Evolutionary conservation across 2,797 vertebrate species (phyloP).

Genomic region (Pagetopsis macropterus): DNA sequence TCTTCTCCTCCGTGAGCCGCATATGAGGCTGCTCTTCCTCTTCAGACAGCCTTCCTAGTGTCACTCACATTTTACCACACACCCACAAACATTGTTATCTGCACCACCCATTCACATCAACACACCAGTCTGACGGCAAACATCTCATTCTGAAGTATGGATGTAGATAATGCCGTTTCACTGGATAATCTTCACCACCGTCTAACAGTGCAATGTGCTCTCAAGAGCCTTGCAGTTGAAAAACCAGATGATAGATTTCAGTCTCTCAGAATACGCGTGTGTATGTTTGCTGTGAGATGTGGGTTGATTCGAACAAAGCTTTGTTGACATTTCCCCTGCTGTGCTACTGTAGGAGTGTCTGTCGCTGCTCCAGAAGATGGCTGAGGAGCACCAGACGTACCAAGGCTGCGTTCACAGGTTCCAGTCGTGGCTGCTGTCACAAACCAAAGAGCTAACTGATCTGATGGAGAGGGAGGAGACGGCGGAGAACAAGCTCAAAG

Average conservation of each 20-base stretch:
- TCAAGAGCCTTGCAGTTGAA: neutral
- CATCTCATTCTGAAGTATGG: conserved; percentile 2
- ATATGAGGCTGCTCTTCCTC: conserved; percentile 20
- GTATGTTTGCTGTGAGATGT: conserved; percentile 18
- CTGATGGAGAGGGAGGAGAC: conserved; percentile 78
- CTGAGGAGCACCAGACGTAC: conserved; percentile 87
- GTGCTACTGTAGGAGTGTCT: conserved; percentile 84
- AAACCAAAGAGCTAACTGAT: conserved; percentile 84
- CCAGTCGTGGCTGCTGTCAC: conserved; percentile 86
- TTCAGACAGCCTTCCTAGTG: conserved; percentile 29
- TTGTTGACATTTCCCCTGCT: conserved; percentile 43
- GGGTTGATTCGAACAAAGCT: conserved; percentile 14
- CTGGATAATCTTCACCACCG: neutral
- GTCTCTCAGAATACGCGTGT: conserved; percentile 21
- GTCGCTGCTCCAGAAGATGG: conserved; percentile 85
- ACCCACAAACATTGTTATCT: conserved; percentile 7
- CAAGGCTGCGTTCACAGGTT: conserved; percentile 80
- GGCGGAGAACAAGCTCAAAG: conserved; percentile 78
- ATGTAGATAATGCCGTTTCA: conserved; percentile 23
- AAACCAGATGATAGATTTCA: neutral
- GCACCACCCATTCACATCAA: conserved; percentile 3
- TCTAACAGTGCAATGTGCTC: neutral
- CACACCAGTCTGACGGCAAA: neutral
- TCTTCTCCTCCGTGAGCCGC: conserved; percentile 10
- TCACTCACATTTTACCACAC: conserved; percentile 29